Base-by-base conservation (phyloP, 2,797 vertebrate genomes). In the Hapalemur alaotrensis region DNA sequence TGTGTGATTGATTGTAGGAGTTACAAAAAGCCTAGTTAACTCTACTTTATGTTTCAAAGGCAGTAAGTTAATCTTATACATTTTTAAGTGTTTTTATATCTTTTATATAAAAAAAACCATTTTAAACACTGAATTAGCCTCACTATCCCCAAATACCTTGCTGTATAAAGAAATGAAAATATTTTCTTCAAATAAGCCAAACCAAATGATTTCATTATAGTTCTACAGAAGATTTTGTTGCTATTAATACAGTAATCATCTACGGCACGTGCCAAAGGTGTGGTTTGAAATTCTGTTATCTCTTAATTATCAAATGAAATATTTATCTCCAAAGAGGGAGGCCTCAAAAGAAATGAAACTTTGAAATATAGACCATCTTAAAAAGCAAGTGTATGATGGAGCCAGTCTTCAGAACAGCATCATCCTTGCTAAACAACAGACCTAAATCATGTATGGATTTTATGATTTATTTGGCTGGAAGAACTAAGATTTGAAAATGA, bases 241-340 rank as follows among this genome's bases (percentile, higher is more conserved):
- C 82, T 92, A 63, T 87, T 95, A 67, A 84, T 83, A 78, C 9
- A 70, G 9, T 15, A 46, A 3, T 93, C 48, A 92, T 93, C 57
- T 72, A 35, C 9, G 46, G 22, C 30, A 89, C 83, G 11, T 95
- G 79, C 69, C 89, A 91, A 79, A 93, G 46, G 25, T 90, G 25
- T 48, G 11, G 67, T 76, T 86, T 92, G 28, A 84, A 95, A 87
- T 86, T 95, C 54, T 85, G 43, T 91, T 87, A 84, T 85, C 38
- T 94, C 61, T 87, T 95, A 95, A 93, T 94, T 91, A 89, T 75
- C 59, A 78, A 70, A 32, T 85, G n/a, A 93, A 97, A 83, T 80
- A 91, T 84, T 93, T 90, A 83, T 67, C 54, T 7, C 87, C 79
- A 93, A 88, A 81, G 61, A 90, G 67, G 30, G 85, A 75, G 35